Evolutionary conservation across 92 coral and sea anemone species (phyloP).

Genomic region (Ricordea florida): DNA sequence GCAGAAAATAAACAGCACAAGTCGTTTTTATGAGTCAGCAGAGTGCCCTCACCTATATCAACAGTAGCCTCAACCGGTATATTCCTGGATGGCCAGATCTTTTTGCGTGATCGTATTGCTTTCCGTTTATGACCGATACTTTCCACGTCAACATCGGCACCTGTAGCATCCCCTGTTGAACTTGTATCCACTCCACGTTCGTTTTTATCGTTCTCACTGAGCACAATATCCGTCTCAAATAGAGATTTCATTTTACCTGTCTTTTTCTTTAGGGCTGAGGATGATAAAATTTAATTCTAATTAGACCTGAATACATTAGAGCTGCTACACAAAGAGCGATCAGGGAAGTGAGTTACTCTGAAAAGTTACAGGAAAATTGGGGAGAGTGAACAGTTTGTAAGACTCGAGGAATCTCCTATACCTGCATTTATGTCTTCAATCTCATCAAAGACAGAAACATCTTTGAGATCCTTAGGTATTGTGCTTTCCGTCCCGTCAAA

Average conservation of each 20-base stretch:
- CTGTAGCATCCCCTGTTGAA: slow-evolving; percentile 38
- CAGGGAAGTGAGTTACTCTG: neutral
- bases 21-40: no score
- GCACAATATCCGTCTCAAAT: slow-evolving; percentile 74
- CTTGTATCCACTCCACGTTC: slow-evolving; percentile 49
- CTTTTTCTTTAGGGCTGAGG: neutral
- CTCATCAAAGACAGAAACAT: slow-evolving; percentile 43
- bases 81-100: slow-evolving; percentile 66
- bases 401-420: no score
- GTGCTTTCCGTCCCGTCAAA: slow-evolving; percentile 78
- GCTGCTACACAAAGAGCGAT: neutral
- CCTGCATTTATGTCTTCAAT: slow-evolving; percentile 68
- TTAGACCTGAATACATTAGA: neutral
- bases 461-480: slow-evolving; percentile 48
- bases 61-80: slow-evolving; percentile 40
- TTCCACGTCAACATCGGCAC: slow-evolving; percentile 61
- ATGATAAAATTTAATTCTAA: no score
- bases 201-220: slow-evolving; percentile 23
- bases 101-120: slow-evolving; percentile 55
- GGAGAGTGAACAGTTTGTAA: no score
- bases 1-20: no score
- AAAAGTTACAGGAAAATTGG: neutral
- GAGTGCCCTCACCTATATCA: neutral
- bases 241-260: neutral
- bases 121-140: slow-evolving; percentile 43